These are phyloP conservation scores for Pantherophis vulpinus DNA, from an alignment of 2,797 vertebrate species.

Conservation along the genomic window DNA sequence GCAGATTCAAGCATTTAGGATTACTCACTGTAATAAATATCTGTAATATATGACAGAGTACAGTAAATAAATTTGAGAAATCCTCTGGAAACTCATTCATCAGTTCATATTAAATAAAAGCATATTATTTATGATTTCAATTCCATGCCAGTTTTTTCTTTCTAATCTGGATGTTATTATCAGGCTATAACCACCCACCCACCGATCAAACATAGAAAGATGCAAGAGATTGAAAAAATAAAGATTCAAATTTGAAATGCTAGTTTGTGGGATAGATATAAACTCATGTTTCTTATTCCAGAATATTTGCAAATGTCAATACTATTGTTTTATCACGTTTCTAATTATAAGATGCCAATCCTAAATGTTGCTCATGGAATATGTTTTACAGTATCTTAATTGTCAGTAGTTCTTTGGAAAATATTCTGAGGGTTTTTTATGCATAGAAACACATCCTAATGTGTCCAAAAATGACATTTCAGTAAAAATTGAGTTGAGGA, in stretches of 20 bases:
- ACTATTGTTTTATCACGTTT: not conserved
- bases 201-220: not conserved
- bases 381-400: not conserved
- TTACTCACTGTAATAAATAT: not conserved
- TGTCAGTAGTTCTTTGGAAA: not conserved
- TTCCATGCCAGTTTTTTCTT: not conserved
- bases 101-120: not conserved
- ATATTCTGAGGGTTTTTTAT: not conserved
- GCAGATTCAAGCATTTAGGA: not conserved
- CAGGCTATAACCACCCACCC: not conserved
- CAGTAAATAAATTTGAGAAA: not conserved
- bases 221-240: not conserved
- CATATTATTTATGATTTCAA: not conserved
- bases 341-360: not conserved
- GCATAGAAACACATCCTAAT: not conserved
- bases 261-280: not conserved
- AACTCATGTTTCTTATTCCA: not conserved
- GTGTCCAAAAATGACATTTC: not conserved
- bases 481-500: not conserved
- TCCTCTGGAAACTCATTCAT: not conserved
- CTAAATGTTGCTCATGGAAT: not conserved
- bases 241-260: not conserved
- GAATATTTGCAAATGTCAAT: not conserved
- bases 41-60: not conserved
- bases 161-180: not conserved